These are phyloP conservation scores for Shargacucullia verbasci DNA, from an alignment of 2,888 invertebrate genomes.

Conservation along the genomic window DNA sequence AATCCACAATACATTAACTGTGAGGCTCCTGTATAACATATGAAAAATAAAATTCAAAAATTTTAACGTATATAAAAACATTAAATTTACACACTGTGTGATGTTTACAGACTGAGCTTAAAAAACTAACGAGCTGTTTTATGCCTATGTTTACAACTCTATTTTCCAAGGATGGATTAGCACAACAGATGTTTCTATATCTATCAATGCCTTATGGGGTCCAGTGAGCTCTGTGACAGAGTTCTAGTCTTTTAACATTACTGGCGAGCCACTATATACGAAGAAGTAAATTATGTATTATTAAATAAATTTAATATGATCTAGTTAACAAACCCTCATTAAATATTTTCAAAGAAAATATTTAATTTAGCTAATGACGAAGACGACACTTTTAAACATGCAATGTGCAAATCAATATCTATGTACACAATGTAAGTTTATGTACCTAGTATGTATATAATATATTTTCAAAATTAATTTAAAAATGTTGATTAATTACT, in stretches of 20 bases:
- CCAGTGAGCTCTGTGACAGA: slow-evolving; percentile 29
- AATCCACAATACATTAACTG: slow-evolving; percentile 51
- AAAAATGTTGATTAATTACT: slow-evolving; percentile 86
- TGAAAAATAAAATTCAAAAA: slow-evolving; percentile 50
- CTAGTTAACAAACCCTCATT: slow-evolving; percentile 67
- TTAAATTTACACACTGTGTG: slow-evolving; percentile 51
- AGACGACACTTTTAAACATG: slow-evolving; percentile 76
- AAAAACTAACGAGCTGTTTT: slow-evolving; percentile 40
- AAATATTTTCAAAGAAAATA: slow-evolving; percentile 63
- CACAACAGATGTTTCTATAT: slow-evolving; percentile 42
- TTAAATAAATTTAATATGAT: slow-evolving; percentile 64
- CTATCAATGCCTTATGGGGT: slow-evolving; percentile 39
- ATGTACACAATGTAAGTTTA: slow-evolving; percentile 78
- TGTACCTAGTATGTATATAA: slow-evolving; percentile 70
- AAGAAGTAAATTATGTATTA: slow-evolving; percentile 52
- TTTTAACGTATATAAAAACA: slow-evolving; percentile 44
- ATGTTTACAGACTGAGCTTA: slow-evolving; percentile 37
- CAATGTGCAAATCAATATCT: slow-evolving; percentile 82
- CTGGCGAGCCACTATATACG: slow-evolving; percentile 61
- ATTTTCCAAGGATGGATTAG: slow-evolving; percentile 31
- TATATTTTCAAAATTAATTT: slow-evolving; percentile 82
- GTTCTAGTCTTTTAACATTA: slow-evolving; percentile 48
- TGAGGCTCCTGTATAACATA: slow-evolving; percentile 52
- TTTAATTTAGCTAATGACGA: slow-evolving; percentile 64
- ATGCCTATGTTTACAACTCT: slow-evolving; percentile 30